phyloP scores from a whole-genome alignment of 1,140 invertebrate genomes.

The Drosophila sproati region DNA sequence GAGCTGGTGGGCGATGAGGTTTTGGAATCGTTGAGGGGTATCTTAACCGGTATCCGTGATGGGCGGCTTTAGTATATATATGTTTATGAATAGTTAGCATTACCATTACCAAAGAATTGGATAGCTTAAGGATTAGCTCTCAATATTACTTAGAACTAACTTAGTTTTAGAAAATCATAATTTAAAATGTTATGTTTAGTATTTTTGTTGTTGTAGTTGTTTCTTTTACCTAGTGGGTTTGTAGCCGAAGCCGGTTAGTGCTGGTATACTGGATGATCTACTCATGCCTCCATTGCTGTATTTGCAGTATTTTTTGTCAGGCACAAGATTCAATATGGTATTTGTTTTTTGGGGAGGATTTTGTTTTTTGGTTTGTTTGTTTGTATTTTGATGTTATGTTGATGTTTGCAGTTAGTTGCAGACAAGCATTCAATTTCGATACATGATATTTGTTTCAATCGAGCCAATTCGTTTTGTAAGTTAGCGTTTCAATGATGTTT shows the following conservation, averaged over 20 bases:
- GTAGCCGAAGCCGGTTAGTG: conserved; percentile 89
- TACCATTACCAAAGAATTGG: conserved; percentile 56
- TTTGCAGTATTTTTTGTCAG: conserved; percentile 42
- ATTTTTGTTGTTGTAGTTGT: conserved; percentile 19
- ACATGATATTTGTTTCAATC: conserved; percentile 54
- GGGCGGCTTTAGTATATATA: conserved; percentile 66
- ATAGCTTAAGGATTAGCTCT: conserved; percentile 28
- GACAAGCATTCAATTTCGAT: conserved; percentile 54
- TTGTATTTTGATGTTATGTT: conserved; percentile 39
- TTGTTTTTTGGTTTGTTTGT: conserved; percentile 22
- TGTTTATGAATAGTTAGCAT: conserved; percentile 62
- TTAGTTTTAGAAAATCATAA: conserved; percentile 28
- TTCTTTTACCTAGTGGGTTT: conserved; percentile 87
- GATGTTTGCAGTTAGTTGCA: conserved; percentile 62
- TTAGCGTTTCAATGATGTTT: conserved; percentile 45
- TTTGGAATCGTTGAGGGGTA: conserved; percentile 77
- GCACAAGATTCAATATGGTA: conserved; percentile 28
- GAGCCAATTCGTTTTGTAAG: conserved; percentile 63
- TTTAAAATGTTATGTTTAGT: conserved; percentile 56
- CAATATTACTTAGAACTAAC: conserved; percentile 1
- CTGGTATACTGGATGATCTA: conserved; percentile 94
- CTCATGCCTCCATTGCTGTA: conserved; percentile 89
- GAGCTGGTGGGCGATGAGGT: conserved; percentile 82
- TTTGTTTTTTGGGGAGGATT: not conserved
- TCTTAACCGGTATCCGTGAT: conserved; percentile 83